Evolutionary conservation across 1,140 invertebrate species (phyloP).

Genomic region (Polypedilum vanderplanki): DNA sequence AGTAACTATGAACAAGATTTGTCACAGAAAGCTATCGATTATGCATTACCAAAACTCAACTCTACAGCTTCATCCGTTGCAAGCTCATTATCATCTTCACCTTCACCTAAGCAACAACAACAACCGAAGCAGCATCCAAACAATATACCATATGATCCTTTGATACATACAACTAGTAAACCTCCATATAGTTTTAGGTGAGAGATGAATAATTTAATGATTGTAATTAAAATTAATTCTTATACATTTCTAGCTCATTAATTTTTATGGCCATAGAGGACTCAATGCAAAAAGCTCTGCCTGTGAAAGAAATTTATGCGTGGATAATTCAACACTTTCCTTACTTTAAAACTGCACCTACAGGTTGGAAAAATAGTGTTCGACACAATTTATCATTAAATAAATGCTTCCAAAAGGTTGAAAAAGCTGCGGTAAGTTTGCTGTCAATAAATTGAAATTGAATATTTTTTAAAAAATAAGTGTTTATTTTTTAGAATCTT

Average conservation of each 20-base stretch:
- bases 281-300: conserved; percentile 76
- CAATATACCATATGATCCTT: conserved; percentile 65
- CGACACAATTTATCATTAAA: conserved; percentile 92
- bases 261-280: conserved; percentile 98
- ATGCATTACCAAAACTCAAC: background rate
- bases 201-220: conserved; percentile 3
- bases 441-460: background rate
- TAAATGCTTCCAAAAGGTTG: conserved; percentile 95
- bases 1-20: background rate
- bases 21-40: background rate
- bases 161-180: conserved; percentile 78
- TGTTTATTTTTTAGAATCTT: conserved; percentile 57
- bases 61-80: background rate
- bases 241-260: conserved; percentile 68
- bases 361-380: conserved; percentile 97
- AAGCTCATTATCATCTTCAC: conserved; percentile 34
- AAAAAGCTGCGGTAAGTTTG: conserved; percentile 70
- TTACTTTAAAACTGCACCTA: conserved; percentile 92
- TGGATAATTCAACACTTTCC: conserved; percentile 97
- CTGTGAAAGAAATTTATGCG: conserved; percentile 95
- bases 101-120: conserved; percentile 48
- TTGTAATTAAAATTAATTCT: background rate
- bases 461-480: conserved; percentile 16
- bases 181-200: conserved; percentile 74
- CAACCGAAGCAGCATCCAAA: conserved; percentile 53